Percentiles rank a stretch among this genome's conserved stretches.
Conservation (phyloP, 1,140 invertebrate genomes). For the Lasaia peninsularis region DNA sequence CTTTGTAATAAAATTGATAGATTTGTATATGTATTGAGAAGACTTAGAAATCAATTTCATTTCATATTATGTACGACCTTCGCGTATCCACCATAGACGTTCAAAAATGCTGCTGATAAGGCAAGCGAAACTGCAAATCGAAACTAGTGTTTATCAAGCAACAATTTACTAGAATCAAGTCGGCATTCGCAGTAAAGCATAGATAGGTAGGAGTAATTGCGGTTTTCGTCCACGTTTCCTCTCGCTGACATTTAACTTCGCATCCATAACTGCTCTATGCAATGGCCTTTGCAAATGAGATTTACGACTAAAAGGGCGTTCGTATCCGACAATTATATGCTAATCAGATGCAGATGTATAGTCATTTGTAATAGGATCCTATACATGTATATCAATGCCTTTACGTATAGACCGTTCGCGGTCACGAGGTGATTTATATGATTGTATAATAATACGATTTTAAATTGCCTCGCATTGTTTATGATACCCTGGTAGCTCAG, state of each 20-base stretch:
- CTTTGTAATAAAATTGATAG: no score
- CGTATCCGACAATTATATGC: slow-evolving; percentile 56
- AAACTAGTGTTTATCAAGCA: background rate
- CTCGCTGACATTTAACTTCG: slow-evolving; percentile 24
- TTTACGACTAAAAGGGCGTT: slow-evolving; percentile 43
- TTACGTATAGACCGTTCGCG: background rate
- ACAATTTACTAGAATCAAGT: background rate
- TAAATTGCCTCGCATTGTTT: background rate
- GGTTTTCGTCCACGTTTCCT: background rate
- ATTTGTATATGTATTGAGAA: no score
- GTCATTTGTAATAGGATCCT: slow-evolving; percentile 14
- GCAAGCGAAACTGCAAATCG: background rate
- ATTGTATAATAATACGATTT: background rate
- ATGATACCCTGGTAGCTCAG: background rate
- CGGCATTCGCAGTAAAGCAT: background rate
- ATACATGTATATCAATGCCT: slow-evolving; percentile 1
- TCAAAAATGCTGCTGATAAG: no score
- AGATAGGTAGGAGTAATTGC: background rate
- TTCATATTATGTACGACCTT: no score
- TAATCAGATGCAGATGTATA: slow-evolving; percentile 32
- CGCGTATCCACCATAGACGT: no score
- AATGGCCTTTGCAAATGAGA: slow-evolving; percentile 37
- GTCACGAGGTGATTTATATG: background rate
- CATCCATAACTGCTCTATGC: slow-evolving; percentile 8
- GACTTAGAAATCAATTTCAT: no score